Base-by-base conservation (phyloP, 2,888 invertebrate species). In the Thereva unica region DNA sequence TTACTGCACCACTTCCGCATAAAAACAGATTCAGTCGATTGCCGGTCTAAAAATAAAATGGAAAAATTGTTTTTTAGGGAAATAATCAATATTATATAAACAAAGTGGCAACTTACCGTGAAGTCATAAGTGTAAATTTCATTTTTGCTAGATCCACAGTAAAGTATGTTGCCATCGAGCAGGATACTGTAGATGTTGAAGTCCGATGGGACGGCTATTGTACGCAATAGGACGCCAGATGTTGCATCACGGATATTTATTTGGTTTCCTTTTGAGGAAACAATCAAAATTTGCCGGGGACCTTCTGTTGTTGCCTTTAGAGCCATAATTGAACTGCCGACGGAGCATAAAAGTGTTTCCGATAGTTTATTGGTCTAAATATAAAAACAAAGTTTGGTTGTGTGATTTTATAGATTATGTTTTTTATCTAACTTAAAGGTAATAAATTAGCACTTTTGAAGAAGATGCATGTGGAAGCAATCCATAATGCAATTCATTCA, bases 111-210 rank as follows among this genome's bases (percentile, higher is more conserved):
- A 23, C 87, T 85, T 75, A 91, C 92, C 72, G 86, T 83, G 80
- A 91, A 91, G 78, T 89, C 88, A 76, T 87, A 89, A n/a, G 88
- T 87, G 68, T 87, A 85, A 76, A 92, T 87, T 73, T 87, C 86
- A 70, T 87, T 86, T 71, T 84, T 86, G 74, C 88, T 89, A 1
- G 91, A 91, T 5, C 91, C 91, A 73, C 90, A 91, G 77, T 87
- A 91, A n/a, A 92, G 84, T 69, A 86, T 84, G 64, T 86, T 87
- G 44, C 86, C 84, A 72, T 88, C 85, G 71, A 87, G 84, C n/a
- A 89, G 80, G 65, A 91, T 77, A 5, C 89, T 87, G 75, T 90
- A 91, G 0, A 91, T 88, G 0, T 90, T 89, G 74, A 84, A 82
- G 49, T 80, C 82, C 73, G 74, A 86, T 53, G 80, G 86, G 71